Evolutionary conservation across 1,140 invertebrate species (phyloP), one percentile per base, ranked within the genome.

Genomic region (Drosophila aff.): DNA sequence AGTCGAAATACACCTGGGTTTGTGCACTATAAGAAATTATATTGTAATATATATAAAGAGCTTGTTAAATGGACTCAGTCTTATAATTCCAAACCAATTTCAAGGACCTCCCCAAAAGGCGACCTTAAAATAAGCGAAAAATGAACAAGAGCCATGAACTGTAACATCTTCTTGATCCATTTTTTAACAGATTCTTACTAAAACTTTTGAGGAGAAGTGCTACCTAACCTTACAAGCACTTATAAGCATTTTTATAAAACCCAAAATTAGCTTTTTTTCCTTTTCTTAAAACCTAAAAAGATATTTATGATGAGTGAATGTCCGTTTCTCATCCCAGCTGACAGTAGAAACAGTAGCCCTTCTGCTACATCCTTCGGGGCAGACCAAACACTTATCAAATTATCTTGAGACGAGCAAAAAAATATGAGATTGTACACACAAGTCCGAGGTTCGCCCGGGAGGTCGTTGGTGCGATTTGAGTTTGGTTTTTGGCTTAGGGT

Each of bases 311-410:
- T 69, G 55, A 33, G 41, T 10, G 26, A 44, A 41, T 52, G 43
- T 52, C 18, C 28, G 36, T 33, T 74, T 69, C 16, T 21, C 55
- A 67, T 67, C 36, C 4, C 11, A 13, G 10, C 3, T 16, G 13
- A 28, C 23, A 21, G 38, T 18, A n/a, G n/a, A 67, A 81, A 85
- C 82, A 65, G 82, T 85, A 85, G 82, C 79, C 53, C 59, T 41
- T 26, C 21, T 23, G 4, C 16, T 11, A 52, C 61, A 53, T 73
- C 66, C 76, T 69, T 69, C 38, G 28, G 67, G 72, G 72, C 80
- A 69, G 61, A 69, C 74, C 74, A 77, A 84, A 89, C 83, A 89
- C 83, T 87, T 87, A 83, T 81, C 83, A 87, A 87, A 89, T 87
- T 87, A 87, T 87, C 81, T 87, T 76, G 59, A 52, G 28, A 67